Conservation (phyloP, 2,888 invertebrate genomes). For the Morpho achilles region DNA sequence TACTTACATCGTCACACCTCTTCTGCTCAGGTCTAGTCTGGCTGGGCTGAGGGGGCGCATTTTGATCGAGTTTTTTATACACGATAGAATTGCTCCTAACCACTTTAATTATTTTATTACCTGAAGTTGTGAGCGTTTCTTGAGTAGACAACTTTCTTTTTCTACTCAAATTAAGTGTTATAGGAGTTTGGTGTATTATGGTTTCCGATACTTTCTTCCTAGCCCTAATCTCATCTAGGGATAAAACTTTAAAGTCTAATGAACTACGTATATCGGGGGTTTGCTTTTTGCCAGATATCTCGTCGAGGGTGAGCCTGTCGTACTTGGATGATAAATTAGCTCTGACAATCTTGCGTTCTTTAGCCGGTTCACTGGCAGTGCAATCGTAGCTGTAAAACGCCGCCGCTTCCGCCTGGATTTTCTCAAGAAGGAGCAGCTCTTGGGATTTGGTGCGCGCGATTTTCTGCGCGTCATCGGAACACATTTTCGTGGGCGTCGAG, state of each 20-base stretch:
- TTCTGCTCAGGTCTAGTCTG: constrained; percentile 44
- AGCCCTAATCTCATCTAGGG: constrained; percentile 74
- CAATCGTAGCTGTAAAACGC: constrained; percentile 84
- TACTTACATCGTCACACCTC: constrained; percentile 39
- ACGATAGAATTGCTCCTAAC: constrained; percentile 69
- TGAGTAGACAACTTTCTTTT: constrained; percentile 67
- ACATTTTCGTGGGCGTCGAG: constrained; percentile 76
- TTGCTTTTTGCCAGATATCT: constrained; percentile 60
- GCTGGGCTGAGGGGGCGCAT: constrained; percentile 34
- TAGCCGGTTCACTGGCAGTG: constrained; percentile 36
- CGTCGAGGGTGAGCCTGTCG: constrained; percentile 72
- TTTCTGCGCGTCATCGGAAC: constrained; percentile 48
- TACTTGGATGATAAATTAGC: constrained; percentile 58
- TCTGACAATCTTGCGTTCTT: constrained; percentile 49
- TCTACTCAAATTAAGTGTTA: constrained; percentile 56
- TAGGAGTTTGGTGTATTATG: constrained; percentile 41
- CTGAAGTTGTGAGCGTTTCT: constrained; percentile 59
- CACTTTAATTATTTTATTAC: constrained; percentile 69
- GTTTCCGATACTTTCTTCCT: constrained; percentile 40
- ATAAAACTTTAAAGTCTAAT: constrained; percentile 69
- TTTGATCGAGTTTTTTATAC: constrained; percentile 60
- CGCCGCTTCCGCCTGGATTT: constrained; percentile 85
- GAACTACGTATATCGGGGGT: constrained; percentile 42
- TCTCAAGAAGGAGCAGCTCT: constrained; percentile 84
- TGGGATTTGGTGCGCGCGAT: constrained; percentile 79